A percentile compares a stretch with the other conserved stretches of the same genome.
Conservation (phyloP, 2,888 invertebrate genomes). For the Cantharis nigra region DNA sequence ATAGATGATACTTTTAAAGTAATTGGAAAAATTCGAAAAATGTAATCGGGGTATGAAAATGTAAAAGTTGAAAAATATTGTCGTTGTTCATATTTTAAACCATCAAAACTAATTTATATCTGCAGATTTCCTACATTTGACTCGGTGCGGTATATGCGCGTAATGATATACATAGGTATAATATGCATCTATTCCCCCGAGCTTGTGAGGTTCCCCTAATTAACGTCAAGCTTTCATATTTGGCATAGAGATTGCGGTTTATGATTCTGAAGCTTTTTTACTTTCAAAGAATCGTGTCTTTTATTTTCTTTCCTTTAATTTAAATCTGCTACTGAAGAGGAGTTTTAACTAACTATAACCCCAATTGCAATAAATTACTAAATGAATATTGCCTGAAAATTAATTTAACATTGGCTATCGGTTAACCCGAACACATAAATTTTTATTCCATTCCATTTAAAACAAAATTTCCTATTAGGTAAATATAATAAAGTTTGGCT, state of each 20-base stretch:
- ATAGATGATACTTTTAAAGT: not conserved
- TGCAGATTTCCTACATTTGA: not conserved
- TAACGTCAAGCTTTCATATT: not conserved
- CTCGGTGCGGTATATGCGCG: not conserved
- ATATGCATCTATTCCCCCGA: not conserved
- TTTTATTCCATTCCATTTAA: not conserved
- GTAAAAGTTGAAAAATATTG: not conserved
- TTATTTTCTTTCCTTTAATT: not conserved
- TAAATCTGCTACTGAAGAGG: not conserved
- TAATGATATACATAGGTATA: not conserved
- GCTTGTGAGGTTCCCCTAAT: not conserved
- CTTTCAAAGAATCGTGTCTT: too few relatives aligned
- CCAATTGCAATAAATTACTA: too few relatives aligned
- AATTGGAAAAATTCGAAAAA: not conserved
- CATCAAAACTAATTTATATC: not conserved
- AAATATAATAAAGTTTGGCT: not conserved
- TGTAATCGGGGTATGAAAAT: not conserved
- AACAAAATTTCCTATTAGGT: not conserved
- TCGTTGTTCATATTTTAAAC: not conserved
- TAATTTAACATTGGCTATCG: too few relatives aligned
- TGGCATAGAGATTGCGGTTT: not conserved
- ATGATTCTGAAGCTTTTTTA: not conserved
- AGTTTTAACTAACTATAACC: too few relatives aligned
- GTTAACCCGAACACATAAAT: too few relatives aligned
- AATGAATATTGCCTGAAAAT: too few relatives aligned